These are phyloP conservation scores for Semicossyphus pulcher DNA, from an alignment of 2,113 vertebrate genomes.

Conservation along the genomic window DNA sequence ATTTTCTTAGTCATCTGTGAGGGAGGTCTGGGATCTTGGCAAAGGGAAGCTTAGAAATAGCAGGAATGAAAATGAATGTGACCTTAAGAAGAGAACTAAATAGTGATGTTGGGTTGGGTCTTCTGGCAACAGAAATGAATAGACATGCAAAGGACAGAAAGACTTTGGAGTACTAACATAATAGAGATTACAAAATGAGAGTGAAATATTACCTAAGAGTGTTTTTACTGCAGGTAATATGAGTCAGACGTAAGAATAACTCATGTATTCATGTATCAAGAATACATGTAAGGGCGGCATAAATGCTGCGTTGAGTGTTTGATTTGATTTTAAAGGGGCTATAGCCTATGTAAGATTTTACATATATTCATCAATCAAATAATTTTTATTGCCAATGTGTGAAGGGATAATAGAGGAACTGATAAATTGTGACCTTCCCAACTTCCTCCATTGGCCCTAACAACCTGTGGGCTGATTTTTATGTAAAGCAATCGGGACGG, in stretches of 20 bases:
- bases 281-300: neutral
- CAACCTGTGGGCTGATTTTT: no score
- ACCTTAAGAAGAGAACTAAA: constrained; percentile 4
- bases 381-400: no score
- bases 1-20: neutral
- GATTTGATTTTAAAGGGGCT: neutral
- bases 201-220: neutral
- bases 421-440: no score
- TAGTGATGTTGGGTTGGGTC: neutral
- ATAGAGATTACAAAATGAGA: neutral
- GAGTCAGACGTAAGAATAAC: no score
- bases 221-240: constrained; percentile 10
- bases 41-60: constrained; percentile 2
- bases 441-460: no score
- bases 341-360: no score
- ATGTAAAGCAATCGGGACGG: no score
- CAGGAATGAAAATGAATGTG: neutral
- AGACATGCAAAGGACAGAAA: constrained; percentile 1
- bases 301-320: neutral
- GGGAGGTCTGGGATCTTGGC: constrained; percentile 1
- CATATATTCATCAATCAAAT: no score
- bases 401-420: no score
- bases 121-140: neutral
- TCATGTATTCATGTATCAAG: no score
- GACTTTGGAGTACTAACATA: no score